These are phyloP conservation scores for Malurus elegans DNA, from an alignment of 2,113 vertebrate genomes.

Conservation along the genomic window DNA sequence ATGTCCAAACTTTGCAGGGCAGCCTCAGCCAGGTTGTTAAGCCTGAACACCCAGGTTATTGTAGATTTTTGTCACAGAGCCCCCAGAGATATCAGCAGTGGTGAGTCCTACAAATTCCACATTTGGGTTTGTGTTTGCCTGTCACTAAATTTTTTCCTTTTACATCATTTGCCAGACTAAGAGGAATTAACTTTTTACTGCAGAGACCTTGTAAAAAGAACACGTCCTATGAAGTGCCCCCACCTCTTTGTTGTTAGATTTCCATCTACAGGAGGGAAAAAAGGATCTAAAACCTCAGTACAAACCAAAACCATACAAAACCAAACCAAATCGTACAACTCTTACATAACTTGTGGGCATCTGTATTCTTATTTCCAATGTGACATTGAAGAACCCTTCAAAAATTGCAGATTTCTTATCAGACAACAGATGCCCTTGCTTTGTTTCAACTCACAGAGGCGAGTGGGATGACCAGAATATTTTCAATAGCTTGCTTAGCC, in stretches of 20 bases:
- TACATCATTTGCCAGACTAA: neutral
- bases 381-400: neutral
- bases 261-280: accelerated
- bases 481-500: neutral
- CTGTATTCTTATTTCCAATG: neutral
- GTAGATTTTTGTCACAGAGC: neutral
- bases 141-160: neutral
- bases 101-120: neutral
- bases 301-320: neutral
- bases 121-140: neutral
- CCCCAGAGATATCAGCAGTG: neutral
- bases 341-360: neutral
- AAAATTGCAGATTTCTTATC: neutral
- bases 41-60: neutral
- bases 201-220: neutral
- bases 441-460: neutral
- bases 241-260: neutral
- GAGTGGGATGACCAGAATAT: neutral
- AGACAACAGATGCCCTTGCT: neutral
- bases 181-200: neutral
- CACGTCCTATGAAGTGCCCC: neutral
- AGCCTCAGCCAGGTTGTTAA: neutral
- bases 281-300: neutral
- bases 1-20: neutral
- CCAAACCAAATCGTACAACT: accelerated